Evolutionary conservation across 1,140 invertebrate species (phyloP), one percentile per base, ranked within the genome.

Genomic region (Papilio polytes): DNA sequence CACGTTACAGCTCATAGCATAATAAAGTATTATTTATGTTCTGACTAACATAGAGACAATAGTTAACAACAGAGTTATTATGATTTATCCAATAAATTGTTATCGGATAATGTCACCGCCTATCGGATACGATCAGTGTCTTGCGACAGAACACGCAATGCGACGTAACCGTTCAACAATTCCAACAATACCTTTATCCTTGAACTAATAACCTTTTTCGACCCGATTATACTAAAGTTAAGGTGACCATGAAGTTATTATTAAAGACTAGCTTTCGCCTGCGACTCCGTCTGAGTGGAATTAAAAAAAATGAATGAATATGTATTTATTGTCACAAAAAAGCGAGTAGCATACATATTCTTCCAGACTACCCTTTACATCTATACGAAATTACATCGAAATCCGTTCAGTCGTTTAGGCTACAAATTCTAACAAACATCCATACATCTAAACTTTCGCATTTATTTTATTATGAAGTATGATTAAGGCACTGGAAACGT

Each of bases 151-250:
- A 41, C 59, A 74, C 73, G 44, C 77, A 78, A 78, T 78, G 63
- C 77, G 10, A 51, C 77, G 77, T 78, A 78, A 78, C 59, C 77
- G 77, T 13, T 78, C 36, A 63, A 78, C 77, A 81, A 80, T 26
- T 74, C 80, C 77, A 85, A 87, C 84, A 85, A 77, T 84, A 77
- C 78, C 6, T n/a, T 13, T 81, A 81, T 80, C 86, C 86, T 85
- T 87, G 86, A 87, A 85, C 86, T 51, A 82, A 36, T 87, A 81
- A 87, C 84, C 86, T 87, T 83, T 83, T 77, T 31, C 73, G 84
- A 82, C 80, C 80, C 53, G 80, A 46, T 78, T 78, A 78, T 56
- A 78, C 31, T 18, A 7, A 20, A 48, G 10, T 41, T 78, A 20
- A 31, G 31, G 76, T 78, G 53, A n/a, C 76, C 76, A 78, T 78